A percentile compares a stretch with the other conserved stretches of the same genome.
Evolutionary conservation across 2,888 invertebrate species (phyloP).

Genomic region (Campoletis raptor): DNA sequence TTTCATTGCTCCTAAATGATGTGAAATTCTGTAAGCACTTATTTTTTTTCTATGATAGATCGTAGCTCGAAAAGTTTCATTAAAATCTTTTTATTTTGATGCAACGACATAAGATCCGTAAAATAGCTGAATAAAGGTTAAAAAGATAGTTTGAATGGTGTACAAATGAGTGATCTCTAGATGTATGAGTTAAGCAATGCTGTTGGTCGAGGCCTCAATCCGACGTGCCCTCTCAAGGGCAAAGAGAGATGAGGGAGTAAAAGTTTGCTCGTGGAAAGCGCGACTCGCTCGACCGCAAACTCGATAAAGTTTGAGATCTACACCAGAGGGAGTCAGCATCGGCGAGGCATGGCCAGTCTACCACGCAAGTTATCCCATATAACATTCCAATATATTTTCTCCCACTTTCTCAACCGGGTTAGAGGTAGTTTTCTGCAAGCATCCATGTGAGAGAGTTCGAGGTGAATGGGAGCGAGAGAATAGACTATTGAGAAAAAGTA

Average conservation of each 20-base stretch:
- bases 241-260: constrained; percentile 60
- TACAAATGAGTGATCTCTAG: background rate
- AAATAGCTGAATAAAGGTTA: constrained; percentile 62
- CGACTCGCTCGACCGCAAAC: constrained; percentile 81
- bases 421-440: constrained; percentile 25
- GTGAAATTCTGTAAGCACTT: no score
- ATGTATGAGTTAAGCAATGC: constrained; percentile 1
- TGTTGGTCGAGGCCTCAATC: constrained; percentile 22
- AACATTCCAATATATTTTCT: constrained; percentile 44
- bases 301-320: constrained; percentile 82
- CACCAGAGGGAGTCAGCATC: constrained; percentile 67
- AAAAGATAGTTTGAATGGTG: constrained; percentile 42
- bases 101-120: background rate
- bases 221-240: constrained; percentile 11
- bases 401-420: constrained; percentile 36
- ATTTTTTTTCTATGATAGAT: no score
- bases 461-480: constrained; percentile 9
- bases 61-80: no score
- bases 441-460: constrained; percentile 5
- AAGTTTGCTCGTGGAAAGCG: constrained; percentile 81
- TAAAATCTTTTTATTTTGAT: no score
- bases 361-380: constrained; percentile 56
- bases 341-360: constrained; percentile 60
- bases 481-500: constrained; percentile 27
- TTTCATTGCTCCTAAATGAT: no score